These are phyloP conservation scores for Varanus salvator DNA, from an alignment of 2,113 vertebrate species.

Conservation along the genomic window DNA sequence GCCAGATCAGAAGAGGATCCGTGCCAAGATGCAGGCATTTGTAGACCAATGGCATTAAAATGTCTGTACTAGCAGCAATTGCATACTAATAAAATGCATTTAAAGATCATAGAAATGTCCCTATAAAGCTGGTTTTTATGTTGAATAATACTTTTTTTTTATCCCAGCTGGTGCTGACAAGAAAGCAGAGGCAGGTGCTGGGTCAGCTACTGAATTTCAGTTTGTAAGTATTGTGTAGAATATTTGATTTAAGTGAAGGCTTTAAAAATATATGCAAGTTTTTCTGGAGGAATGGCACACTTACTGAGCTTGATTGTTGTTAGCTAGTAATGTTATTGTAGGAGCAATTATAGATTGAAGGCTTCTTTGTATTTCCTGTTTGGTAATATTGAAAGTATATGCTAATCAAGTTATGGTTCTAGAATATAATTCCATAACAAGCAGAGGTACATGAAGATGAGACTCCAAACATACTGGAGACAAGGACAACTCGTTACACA, in stretches of 20 bases:
- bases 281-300: neutral
- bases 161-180: constrained; percentile 93
- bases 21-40: neutral
- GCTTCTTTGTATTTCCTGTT: neutral
- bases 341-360: neutral
- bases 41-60: neutral
- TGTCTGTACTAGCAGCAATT: neutral
- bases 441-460: neutral
- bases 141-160: constrained; percentile 27
- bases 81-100: neutral
- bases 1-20: too few species aligned
- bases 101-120: neutral
- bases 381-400: neutral
- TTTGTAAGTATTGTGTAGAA: constrained; percentile 87
- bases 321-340: neutral
- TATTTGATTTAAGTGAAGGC: neutral
- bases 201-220: constrained; percentile 97
- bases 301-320: neutral
- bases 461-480: neutral
- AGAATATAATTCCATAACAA: neutral
- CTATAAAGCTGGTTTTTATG: neutral
- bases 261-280: neutral
- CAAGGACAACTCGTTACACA: neutral
- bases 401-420: neutral
- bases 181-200: constrained; percentile 97